Evolutionary conservation across 2,888 invertebrate species (phyloP), one percentile per base, ranked within the genome.

Genomic region (Drosophila birchii): DNA sequence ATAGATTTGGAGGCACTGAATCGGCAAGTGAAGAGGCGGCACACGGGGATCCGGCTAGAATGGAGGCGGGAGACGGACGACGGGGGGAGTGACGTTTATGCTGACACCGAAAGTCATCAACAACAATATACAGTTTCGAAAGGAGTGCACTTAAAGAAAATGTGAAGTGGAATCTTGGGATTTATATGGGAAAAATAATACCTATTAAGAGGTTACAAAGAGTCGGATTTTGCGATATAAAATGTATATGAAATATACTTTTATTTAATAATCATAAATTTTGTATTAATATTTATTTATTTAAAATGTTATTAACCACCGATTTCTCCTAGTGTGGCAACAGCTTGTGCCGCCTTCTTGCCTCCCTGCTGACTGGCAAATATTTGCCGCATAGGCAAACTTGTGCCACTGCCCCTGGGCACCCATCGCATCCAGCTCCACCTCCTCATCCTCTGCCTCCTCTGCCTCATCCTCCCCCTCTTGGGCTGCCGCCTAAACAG

Each of bases 81-180:
- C 23, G 16, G 8, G 7, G n/a, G 51, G 51, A 78, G 69, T 78
- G 86, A 83, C 83, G 79, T 86, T 83, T 84, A 81, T 83, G 83
- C 83, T 83, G 83, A 83, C 83, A 84, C 81, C 76, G 73, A 86
- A 86, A 86, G 81, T 84, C 79, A 83, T 86, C 81, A 68, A 69
- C 81, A 83, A 59, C 75, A 76, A 63, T 78, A 80, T 63, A 54
- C 70, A 41, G 45, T 69, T 54, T 49, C 49, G 36, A 32, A 61
- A 18, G 29, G 16, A 18, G 14, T 36, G 32, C 41, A 67, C 56
- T 26, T 20, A 8, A 8, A 18, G n/a, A 51, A 49, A 51, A 12
- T 29, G 34, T 29, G 29, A 5, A 29, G 29, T 5, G 29, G 29
- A 29, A 23, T 3, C 23, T 23, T 0, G 23, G 23, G 23, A 23